Evolutionary conservation across 2,888 invertebrate species (phyloP), one percentile per base, ranked within the genome.

Genomic region (Meliscaeva auricollis): DNA sequence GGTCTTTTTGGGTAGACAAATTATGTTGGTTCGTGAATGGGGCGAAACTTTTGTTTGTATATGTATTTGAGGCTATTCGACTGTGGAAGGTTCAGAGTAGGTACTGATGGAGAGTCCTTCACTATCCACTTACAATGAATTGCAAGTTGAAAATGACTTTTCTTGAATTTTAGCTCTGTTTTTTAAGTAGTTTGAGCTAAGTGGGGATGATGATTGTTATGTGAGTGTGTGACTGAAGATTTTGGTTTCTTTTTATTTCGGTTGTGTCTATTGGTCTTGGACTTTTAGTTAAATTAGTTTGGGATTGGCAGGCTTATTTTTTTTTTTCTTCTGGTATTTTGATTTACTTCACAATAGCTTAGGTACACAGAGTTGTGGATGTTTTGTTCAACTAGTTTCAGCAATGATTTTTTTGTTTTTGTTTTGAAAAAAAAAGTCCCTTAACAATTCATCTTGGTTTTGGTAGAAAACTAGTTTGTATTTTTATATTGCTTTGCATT

Each of bases 121-220:
- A 79, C 64, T 79, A 75, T 79, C 75, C 84, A 84, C 80, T 84
- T 72, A 80, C 60, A 80, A 72, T 75, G 75, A 79, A 84, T 70
- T 79, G 79, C 74, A 66, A 84, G 79, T 84, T 84, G 84, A 84
- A 80, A 80, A 84, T 80, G 75, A 80, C 84, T 84, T 84, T 84
- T 80, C 72, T 69, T 83, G 56, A 79, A 74, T 74, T 74, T 38
- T 50, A 11, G 78, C 74, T 64, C 70, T 68, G 68, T 76, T 38
- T 78, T 72, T 62, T 17, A 48, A 64, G 52, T 52, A 74, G 66
- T 72, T 72, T 58, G 3, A 48, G 50, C 41, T 35, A 48, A 79
- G 62, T 50, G 54, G 50, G 58, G 17, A 73, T 56, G 73, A 48
- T 73, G 32, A 9, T n/a, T n/a, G n/a, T n/a, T n/a, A 30, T 22